Conservation (phyloP, 2,113 vertebrate genomes). For the Brienomyrus brachyistius region DNA sequence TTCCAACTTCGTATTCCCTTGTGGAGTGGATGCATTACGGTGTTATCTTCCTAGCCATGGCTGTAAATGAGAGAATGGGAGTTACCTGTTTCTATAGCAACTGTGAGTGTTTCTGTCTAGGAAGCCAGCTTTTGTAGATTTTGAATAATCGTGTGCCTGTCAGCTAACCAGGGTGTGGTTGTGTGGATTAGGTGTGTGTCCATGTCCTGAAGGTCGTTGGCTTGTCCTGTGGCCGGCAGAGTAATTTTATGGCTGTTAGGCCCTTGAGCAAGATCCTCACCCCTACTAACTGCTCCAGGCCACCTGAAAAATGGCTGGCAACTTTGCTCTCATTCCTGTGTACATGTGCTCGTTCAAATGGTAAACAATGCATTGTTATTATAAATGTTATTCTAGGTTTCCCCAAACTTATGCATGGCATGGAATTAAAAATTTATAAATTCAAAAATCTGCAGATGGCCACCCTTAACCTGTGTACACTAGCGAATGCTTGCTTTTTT, state of each 20-base stretch:
- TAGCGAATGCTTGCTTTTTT: neutral
- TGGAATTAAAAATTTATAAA: neutral
- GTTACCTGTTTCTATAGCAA: neutral
- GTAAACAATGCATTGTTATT: neutral
- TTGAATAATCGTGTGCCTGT: neutral
- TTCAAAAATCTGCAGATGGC: neutral
- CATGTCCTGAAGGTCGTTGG: neutral
- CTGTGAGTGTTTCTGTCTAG: neutral
- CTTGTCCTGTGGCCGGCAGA: neutral
- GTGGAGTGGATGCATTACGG: neutral
- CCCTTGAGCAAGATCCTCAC: neutral
- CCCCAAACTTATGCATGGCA: neutral
- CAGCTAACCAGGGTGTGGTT: neutral
- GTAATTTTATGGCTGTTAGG: neutral
- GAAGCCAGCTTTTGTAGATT: neutral
- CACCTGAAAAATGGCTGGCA: neutral
- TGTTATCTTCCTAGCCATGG: neutral
- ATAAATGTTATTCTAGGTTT: neutral
- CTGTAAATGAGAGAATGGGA: neutral
- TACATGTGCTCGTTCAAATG: neutral
- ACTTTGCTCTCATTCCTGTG: neutral
- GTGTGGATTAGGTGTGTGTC: neutral
- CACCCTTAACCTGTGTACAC: neutral
- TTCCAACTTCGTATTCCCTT: neutral
- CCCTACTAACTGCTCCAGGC: neutral